Conservation (phyloP, 1,140 invertebrate species). For the Tetragonula clypearis region DNA sequence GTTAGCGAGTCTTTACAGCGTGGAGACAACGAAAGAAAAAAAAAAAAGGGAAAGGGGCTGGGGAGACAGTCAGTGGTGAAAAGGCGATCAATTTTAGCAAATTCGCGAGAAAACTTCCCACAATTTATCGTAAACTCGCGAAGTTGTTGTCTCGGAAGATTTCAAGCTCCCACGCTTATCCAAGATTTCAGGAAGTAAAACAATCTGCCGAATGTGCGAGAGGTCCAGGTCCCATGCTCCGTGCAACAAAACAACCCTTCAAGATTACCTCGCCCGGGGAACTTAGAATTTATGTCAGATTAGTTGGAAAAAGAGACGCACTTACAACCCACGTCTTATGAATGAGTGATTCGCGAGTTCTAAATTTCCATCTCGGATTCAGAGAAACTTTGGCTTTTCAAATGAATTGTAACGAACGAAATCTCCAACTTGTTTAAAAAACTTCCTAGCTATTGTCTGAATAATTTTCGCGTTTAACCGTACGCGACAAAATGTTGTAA, state of each 20-base stretch:
- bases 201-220: conserved; percentile 9
- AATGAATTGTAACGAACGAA: neutral
- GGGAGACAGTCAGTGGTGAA: neutral
- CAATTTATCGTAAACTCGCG: neutral
- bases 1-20: neutral
- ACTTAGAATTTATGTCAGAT: conserved; percentile 19
- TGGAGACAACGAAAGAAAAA: neutral
- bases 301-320: neutral
- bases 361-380: neutral
- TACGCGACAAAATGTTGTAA: neutral
- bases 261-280: conserved; percentile 1
- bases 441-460: neutral
- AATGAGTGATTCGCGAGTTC: neutral
- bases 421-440: neutral
- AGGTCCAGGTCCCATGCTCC: neutral
- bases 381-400: neutral
- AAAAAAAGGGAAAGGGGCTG: neutral
- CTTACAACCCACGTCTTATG: neutral
- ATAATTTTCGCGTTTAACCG: neutral
- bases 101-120: conserved; percentile 5
- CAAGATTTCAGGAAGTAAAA: conserved; percentile 22
- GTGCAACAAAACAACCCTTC: neutral
- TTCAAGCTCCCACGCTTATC: neutral
- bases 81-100: neutral
- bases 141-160: neutral